A percentile compares a stretch with the other conserved stretches of the same genome.
Evolutionary conservation across 2,888 invertebrate species (phyloP).

Genomic region (Chromoteleia sp.): DNA sequence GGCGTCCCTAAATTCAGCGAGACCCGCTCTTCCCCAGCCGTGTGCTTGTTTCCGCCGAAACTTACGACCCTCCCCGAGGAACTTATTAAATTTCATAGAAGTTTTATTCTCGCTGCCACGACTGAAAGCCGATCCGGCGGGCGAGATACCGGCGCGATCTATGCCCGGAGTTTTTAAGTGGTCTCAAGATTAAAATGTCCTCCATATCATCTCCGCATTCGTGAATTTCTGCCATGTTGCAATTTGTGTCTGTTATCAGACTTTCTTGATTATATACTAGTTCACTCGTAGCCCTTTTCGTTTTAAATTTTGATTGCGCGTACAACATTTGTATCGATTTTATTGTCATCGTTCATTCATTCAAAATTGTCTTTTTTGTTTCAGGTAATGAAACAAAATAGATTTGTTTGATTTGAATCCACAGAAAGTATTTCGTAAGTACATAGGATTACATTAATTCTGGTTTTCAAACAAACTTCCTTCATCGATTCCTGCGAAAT

Average conservation of each 20-base stretch:
- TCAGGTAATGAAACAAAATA: conserved; percentile 31
- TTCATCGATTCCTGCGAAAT: conserved; percentile 11
- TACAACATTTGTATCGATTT: neutral
- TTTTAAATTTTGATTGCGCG: conserved; percentile 12
- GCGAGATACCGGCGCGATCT: conserved; percentile 80
- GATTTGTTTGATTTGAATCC: neutral
- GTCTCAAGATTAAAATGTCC: conserved; percentile 82
- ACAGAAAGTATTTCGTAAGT: conserved; percentile 9
- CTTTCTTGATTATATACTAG: conserved; percentile 38
- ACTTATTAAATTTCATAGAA: conserved; percentile 84
- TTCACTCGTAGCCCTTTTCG: conserved; percentile 6
- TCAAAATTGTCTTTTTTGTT: conserved; percentile 27
- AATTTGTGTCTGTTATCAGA: conserved; percentile 41
- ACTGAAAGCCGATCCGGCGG: conserved; percentile 77
- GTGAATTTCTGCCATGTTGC: conserved; percentile 76
- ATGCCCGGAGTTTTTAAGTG: conserved; percentile 82
- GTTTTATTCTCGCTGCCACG: conserved; percentile 79
- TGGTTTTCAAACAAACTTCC: conserved; percentile 15
- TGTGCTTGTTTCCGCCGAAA: conserved; percentile 76
- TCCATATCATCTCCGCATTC: conserved; percentile 71
- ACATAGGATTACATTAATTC: neutral
- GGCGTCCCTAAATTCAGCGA: conserved; percentile 78
- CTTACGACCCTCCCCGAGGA: conserved; percentile 79
- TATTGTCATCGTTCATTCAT: conserved; percentile 14
- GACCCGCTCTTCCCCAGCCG: conserved; percentile 54